A percentile compares a stretch with the other conserved stretches of the same genome.
Evolutionary conservation across 2,797 vertebrate species (phyloP).

Genomic region (Pterois miles): DNA sequence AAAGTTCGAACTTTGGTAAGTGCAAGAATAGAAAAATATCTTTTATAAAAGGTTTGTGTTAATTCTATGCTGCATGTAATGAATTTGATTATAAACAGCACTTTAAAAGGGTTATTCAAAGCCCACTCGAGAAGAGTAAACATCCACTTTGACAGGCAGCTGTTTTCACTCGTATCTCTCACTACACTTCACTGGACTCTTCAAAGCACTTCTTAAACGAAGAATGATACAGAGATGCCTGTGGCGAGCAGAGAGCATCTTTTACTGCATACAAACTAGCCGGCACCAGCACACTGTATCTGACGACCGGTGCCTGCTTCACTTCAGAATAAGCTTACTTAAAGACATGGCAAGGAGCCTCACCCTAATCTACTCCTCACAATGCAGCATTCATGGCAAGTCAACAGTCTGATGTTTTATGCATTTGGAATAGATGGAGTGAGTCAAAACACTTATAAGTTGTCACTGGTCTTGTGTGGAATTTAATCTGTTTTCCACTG

Average conservation of each 20-base stretch:
- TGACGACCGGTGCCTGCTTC: conserved; percentile 60
- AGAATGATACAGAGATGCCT: conserved; percentile 73
- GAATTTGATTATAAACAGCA: conserved; percentile 63
- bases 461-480: conserved; percentile 45
- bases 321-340: conserved; percentile 54
- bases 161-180: conserved; percentile 69
- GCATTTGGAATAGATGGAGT: conserved; percentile 64
- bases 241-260: conserved; percentile 64
- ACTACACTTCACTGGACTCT: conserved; percentile 72
- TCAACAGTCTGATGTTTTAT: conserved; percentile 66
- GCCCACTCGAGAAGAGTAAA: conserved; percentile 66
- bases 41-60: conserved; percentile 32
- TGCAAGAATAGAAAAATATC: conserved; percentile 11
- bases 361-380: conserved; percentile 64
- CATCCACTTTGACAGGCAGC: conserved; percentile 66
- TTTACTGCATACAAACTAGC: conserved; percentile 73
- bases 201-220: conserved; percentile 76
- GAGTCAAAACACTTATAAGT: conserved; percentile 54
- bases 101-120: conserved; percentile 65
- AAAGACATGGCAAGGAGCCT: conserved; percentile 65
- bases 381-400: conserved; percentile 59
- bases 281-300: conserved; percentile 55
- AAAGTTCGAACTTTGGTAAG: conserved; percentile 16
- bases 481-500: conserved; percentile 60
- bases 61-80: conserved; percentile 47